These are phyloP conservation scores for Aphrophora alni DNA, from an alignment of 2,888 invertebrate genomes.

Conservation along the genomic window DNA sequence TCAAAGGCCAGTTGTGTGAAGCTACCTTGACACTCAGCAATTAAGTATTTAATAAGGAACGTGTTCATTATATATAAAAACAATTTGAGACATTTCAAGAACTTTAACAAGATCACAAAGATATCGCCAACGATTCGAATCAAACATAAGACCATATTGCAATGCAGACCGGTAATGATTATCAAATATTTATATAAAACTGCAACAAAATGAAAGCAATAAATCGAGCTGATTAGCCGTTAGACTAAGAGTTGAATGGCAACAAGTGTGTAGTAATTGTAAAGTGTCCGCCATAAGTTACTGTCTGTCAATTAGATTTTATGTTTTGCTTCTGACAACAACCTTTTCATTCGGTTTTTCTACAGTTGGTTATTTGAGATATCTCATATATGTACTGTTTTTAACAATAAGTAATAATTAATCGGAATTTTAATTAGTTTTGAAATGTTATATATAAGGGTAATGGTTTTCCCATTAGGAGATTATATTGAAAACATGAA, in stretches of 20 bases:
- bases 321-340: neutral
- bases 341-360: neutral
- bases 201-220: neutral
- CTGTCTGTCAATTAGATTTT: neutral
- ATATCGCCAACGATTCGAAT: too few relatives aligned
- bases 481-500: too few relatives aligned
- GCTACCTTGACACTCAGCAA: neutral
- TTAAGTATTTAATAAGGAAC: neutral
- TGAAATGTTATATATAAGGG: too few relatives aligned
- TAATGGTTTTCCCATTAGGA: too few relatives aligned
- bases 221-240: neutral
- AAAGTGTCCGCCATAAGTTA: neutral
- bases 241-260: neutral
- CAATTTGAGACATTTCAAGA: neutral
- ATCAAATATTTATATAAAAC: neutral
- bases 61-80: neutral
- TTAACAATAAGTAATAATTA: too few relatives aligned
- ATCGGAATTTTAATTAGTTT: too few relatives aligned
- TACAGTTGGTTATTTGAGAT: too few relatives aligned
- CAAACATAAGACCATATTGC: neutral
- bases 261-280: neutral
- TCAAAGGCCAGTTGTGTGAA: neutral
- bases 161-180: neutral
- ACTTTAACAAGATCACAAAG: neutral
- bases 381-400: too few relatives aligned